Evolutionary conservation across 2,888 invertebrate genomes (phyloP), one percentile per base, ranked within the genome.

Genomic region (Spialia ferax): DNA sequence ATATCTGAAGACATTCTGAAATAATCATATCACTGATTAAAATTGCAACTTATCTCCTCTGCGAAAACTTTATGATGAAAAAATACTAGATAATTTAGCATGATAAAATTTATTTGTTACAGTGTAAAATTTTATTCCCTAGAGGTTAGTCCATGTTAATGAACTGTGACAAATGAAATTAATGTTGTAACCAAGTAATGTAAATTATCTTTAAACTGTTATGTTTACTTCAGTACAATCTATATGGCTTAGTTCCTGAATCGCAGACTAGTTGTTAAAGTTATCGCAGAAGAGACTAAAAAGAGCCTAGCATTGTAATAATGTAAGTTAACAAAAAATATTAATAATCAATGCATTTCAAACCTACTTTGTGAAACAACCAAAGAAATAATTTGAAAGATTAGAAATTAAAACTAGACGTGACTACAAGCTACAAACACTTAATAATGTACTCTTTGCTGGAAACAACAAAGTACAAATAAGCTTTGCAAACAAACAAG

Each of bases 1-100:
- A 96, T 92, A 74, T 95, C 95, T 71, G 95, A 89, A 72, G 96
- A 94, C 96, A 96, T 96, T 78, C 87, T 93, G 86, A 75, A 73
- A 73, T 54, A 54, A 64, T 23, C 38, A 29, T 10, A 50, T 63
- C 22, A 66, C 48, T 52, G 69, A 59, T 69, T 64, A 63, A 52
- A 20, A 42, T 52, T 23, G 26, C 35, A 42, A 38, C 35, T 22
- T 56, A 63, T 55, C 50, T 42, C 13, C 50, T 42, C 13, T 13
- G 55, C n/a, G 38, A 63, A 54, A 38, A 50, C n/a, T 52, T 38
- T 42, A 54, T 23, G 15, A 5, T 45, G 29, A 50, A 56, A 18
- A 55, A 18, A 32, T 10, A 61, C 8, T 26, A 52, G 20, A 29
- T 13, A 56, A 55, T 45, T 64, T 56, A 56, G 56, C 56, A 54